A percentile compares a stretch with the other conserved stretches of the same genome.
Conservation (phyloP, 1,140 invertebrate species). For the Sminthurides bifidus region DNA sequence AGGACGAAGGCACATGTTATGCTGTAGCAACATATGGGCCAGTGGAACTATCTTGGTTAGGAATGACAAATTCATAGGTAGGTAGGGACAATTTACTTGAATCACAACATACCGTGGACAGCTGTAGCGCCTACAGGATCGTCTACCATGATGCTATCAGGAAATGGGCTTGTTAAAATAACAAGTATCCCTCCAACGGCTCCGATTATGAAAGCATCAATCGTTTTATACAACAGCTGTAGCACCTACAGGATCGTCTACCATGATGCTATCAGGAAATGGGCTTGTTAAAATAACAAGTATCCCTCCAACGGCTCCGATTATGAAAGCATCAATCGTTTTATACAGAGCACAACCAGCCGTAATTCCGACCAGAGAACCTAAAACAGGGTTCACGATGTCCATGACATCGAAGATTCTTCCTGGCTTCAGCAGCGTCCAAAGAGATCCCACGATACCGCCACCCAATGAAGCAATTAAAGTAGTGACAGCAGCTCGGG, state of each 20-base stretch:
- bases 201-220: conserved; percentile 75
- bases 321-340: conserved; percentile 70
- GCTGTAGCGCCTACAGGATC: conserved; percentile 82
- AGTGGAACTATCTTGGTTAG: too few species aligned
- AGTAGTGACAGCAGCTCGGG: conserved; percentile 74
- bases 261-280: conserved; percentile 56
- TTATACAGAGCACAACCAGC: conserved; percentile 78
- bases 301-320: conserved; percentile 64
- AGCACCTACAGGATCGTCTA: conserved; percentile 87
- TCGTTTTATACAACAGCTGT: conserved; percentile 73
- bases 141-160: conserved; percentile 66
- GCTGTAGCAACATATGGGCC: too few species aligned
- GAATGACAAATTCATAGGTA: too few species aligned
- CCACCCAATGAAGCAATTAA: conserved; percentile 81
- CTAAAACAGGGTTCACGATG: conserved; percentile 78
- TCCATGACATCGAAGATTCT: conserved; percentile 65
- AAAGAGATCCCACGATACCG: conserved; percentile 58
- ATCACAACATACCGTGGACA: conserved; percentile 54
- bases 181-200: conserved; percentile 61
- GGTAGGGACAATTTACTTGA: too few species aligned
- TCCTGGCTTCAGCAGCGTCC: conserved; percentile 51
- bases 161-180: conserved; percentile 53
- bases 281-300: conserved; percentile 57
- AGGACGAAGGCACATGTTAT: background rate
- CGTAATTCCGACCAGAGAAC: conserved; percentile 59